Conservation (phyloP, 2,797 vertebrate species). For the Eremophila alpestris region DNA sequence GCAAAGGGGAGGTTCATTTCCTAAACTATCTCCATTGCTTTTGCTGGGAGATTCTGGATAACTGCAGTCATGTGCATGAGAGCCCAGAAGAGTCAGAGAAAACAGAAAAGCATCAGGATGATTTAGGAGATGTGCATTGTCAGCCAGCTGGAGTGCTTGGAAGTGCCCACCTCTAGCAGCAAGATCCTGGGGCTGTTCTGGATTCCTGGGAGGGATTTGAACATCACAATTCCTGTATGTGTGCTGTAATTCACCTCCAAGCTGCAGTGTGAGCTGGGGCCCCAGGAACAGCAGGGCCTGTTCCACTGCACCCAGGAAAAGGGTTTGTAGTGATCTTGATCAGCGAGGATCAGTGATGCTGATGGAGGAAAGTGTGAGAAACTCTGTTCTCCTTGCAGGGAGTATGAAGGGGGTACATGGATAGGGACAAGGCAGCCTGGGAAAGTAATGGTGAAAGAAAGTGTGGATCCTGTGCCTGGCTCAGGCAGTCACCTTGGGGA, state of each 20-base stretch:
- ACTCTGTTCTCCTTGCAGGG: neutral
- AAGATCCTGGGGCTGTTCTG: neutral
- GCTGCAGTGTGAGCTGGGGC: neutral
- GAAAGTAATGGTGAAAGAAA: neutral
- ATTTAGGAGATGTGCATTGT: neutral
- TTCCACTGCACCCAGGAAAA: neutral
- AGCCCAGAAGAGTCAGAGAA: neutral
- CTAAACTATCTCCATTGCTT: neutral
- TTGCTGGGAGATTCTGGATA: neutral
- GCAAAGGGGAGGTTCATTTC: neutral
- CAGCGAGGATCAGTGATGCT: neutral
- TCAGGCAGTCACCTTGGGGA: slow-evolving; percentile 15
- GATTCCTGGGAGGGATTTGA: neutral
- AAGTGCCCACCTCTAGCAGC: neutral
- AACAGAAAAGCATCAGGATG: neutral
- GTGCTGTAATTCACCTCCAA: neutral
- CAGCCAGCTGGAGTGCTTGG: neutral
- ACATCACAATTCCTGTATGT: neutral
- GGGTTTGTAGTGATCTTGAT: neutral
- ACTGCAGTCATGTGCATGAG: fast-evolving
- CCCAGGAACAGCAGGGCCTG: neutral
- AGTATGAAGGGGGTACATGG: neutral
- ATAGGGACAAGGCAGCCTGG: neutral
- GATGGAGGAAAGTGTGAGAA: neutral
- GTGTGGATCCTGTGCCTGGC: neutral